phyloP scores from a whole-genome alignment of 1,140 invertebrate genomes.

The Acromyrmex echinatior region DNA sequence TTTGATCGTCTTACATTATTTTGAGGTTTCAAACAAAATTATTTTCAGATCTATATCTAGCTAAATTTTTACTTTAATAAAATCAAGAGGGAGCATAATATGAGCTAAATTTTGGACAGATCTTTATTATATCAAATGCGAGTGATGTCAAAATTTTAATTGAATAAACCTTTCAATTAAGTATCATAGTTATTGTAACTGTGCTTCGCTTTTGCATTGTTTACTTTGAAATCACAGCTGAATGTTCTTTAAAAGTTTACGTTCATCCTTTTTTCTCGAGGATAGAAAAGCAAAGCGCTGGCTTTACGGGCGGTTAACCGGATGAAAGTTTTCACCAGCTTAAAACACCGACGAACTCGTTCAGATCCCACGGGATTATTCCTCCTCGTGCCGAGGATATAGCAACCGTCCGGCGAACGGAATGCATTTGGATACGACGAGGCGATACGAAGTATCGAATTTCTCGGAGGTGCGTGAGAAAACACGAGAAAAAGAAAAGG shows the following conservation, averaged over 20 bases:
- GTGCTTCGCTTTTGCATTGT: background rate
- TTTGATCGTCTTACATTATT: too few relatives aligned
- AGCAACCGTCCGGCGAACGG: constrained; percentile 21
- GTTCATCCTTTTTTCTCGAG: background rate
- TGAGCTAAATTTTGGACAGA: too few relatives aligned
- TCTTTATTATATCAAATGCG: background rate
- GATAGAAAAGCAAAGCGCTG: constrained; percentile 17
- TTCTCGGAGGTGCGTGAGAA: background rate
- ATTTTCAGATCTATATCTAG: too few relatives aligned
- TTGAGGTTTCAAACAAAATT: too few relatives aligned
- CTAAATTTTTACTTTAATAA: too few relatives aligned
- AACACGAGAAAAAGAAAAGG: background rate
- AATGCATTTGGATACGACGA: constrained; percentile 40
- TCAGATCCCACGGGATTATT: constrained; percentile 46
- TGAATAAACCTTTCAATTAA: background rate
- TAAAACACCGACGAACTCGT: constrained; percentile 38
- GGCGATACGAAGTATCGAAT: constrained; percentile 45
- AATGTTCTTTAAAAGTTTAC: background rate
- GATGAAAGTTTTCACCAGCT: constrained; percentile 36
- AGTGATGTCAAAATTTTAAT: background rate
- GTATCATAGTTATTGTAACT: background rate
- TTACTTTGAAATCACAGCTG: background rate
- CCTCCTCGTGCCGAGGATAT: constrained; percentile 30
- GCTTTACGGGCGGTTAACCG: constrained; percentile 52
- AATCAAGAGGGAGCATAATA: too few relatives aligned